Evolutionary conservation across 2,113 vertebrate genomes (phyloP), one percentile per base, ranked within the genome.

Genomic region (Sinocyclocheilus anophthalmus): DNA sequence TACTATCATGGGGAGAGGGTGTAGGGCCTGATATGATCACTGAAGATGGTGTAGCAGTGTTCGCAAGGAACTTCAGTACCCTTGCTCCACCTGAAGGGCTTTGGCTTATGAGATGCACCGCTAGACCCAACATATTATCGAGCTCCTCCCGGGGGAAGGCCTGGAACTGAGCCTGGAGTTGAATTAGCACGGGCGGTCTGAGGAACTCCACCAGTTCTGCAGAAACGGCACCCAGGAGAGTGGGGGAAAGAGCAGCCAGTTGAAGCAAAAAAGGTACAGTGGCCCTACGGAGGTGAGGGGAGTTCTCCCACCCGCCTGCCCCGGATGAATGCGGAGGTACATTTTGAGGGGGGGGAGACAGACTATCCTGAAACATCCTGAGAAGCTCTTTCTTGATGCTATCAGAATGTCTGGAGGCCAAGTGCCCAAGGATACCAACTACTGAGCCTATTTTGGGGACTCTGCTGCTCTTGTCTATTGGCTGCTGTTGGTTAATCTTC

Each of bases 361-460:
- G 87, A 69, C 98, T 98, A 82, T 97, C 96, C 80, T 97, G 97
- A 83, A 99, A 99, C 96, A 99, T 96, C 26, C 95, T 76, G 3
- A 99, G 93, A 26, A 99, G 93, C 89, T 99, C 98, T 86, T 96
- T 96, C 48, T 96, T 94, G 91, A 99, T 99, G 95, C 96, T 98
- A 80, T 95, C 96, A 0, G 96, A 95, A 48, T 99, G 98, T 0
- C 97, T 96, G 0, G 95, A 95, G 0, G 96, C 97, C 26, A 99
- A 84, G 83, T 99, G 98, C 0, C 97, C 97, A 0, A 99, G 86
- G 45, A 99, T 99, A 1, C 98, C 97, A 4, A 98, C 98, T 65
- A 99, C 97, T 0, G 98, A 99, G 0, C 97, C 96, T 0, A 99
- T 96, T 73, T 99, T 99, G 4, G 98, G 97, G 0, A 96, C 96